Evolutionary conservation across 1,140 invertebrate genomes (phyloP).

Genomic region (Meloidogyne hapla): DNA sequence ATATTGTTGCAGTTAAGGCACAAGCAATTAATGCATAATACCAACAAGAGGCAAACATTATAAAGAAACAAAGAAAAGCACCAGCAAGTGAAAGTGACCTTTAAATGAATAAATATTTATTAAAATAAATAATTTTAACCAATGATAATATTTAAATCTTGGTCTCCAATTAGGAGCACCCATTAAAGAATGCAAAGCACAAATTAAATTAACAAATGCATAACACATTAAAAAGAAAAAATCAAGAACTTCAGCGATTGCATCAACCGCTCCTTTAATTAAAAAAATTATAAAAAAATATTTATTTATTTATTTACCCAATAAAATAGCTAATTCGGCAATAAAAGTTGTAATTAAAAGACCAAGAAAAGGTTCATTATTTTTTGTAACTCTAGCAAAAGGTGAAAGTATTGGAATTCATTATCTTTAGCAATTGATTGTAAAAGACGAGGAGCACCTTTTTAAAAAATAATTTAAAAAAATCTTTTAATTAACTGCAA

Average conservation of each 20-base stretch:
- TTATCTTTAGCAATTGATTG: slow-evolving; percentile 96
- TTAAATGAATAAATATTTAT: not conserved
- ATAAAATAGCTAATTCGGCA: slow-evolving; percentile 89
- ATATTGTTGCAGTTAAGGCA: slow-evolving; percentile 78
- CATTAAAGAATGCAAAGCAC: slow-evolving; percentile 86
- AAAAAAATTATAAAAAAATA: too few species aligned
- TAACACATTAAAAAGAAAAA: slow-evolving; percentile 99
- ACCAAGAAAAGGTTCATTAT: slow-evolving; percentile 92
- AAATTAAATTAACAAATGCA: slow-evolving; percentile 97
- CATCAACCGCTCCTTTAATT: slow-evolving; percentile 65
- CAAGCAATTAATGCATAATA: slow-evolving; percentile 92
- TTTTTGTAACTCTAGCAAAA: slow-evolving; percentile 84
- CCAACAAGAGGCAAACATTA: slow-evolving; percentile 99
- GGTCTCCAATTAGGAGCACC: slow-evolving; percentile 97
- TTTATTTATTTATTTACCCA: slow-evolving; percentile 65
- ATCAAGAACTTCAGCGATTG: slow-evolving; percentile 62
- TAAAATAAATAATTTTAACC: slow-evolving; percentile 69
- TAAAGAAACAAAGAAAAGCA: slow-evolving; percentile 86
- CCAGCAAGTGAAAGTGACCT: slow-evolving; percentile 82
- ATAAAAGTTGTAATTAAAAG: slow-evolving; percentile 84
- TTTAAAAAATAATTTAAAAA: slow-evolving; percentile 36
- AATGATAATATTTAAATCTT: slow-evolving; percentile 96
- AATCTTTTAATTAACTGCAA: slow-evolving; percentile 72
- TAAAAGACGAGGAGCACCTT: slow-evolving; percentile 71
- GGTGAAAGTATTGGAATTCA: slow-evolving; percentile 91